Percentiles rank a stretch among this genome's conserved stretches.
phyloP scores from a whole-genome alignment of 1,140 invertebrate genomes.

The Hyphantria cunea region DNA sequence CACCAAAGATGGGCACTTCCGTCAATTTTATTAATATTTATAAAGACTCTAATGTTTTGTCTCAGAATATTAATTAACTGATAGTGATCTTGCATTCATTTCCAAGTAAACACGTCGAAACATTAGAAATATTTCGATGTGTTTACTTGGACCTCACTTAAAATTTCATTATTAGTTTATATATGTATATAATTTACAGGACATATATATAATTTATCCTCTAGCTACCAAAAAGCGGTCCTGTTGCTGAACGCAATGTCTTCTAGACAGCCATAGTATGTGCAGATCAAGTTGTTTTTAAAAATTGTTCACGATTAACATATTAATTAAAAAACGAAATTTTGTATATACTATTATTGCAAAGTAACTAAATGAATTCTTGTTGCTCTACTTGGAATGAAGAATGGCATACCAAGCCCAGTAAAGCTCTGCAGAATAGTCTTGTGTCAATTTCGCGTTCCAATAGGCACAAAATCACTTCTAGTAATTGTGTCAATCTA shows the following conservation, averaged over 20 bases:
- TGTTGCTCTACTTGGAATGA: conserved; percentile 34
- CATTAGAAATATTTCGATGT: too few species aligned
- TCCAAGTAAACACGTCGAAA: conserved; percentile 21
- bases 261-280: too few species aligned
- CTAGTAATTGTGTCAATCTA: conserved; percentile 27
- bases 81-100: conserved; percentile 37
- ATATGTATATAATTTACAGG: too few species aligned
- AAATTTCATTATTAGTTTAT: too few species aligned
- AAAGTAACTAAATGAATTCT: conserved; percentile 15
- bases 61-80: conserved; percentile 37
- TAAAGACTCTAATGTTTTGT: conserved; percentile 3
- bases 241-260: too few species aligned
- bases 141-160: too few species aligned
- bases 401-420: conserved; percentile 25
- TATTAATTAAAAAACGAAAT: too few species aligned
- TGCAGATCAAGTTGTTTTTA: too few species aligned
- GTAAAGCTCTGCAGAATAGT: conserved; percentile 25
- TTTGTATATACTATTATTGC: conserved; percentile 4
- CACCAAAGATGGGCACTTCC: conserved; percentile 29
- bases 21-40: conserved; percentile 36
- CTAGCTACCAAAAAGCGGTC: too few species aligned
- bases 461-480: conserved; percentile 29
- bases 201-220: too few species aligned
- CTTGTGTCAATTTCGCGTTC: conserved; percentile 26
- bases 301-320: too few species aligned